Evolutionary conservation across 2,113 vertebrate species (phyloP), one percentile per base, ranked within the genome.

Genomic region (Eira barbara): DNA sequence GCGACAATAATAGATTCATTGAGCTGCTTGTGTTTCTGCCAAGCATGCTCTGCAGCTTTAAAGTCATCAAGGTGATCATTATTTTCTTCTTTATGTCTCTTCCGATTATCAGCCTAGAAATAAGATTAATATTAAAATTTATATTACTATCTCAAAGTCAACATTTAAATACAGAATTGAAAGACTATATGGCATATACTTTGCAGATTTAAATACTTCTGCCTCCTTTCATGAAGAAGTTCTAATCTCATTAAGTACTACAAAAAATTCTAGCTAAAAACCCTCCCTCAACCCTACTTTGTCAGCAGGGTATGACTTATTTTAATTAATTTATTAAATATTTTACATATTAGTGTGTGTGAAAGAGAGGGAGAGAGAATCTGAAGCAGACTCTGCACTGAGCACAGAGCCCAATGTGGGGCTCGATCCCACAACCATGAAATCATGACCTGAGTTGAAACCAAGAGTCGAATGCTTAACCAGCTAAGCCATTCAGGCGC

Each of bases 1-100:
- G 99, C 99, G 34, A 99, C 99, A 3, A 99, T 99, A 45, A 99
- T 99, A 39, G 99, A 99, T 82, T 99, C 99, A 0, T 99, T 99
- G 96, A 99, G 99, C 96, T 99, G 99, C 59, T 99, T 99, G 98
- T 99, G 99, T 83, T 99, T 99, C 98, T 98, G 99, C 99, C 99
- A 99, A 25, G 99, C 99, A n/a, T 99, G 91, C 13, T 99, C 99
- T 15, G 99, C 99, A 6, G 99, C 99, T 52, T 97, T 98, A 20
- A 98, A 98, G 98, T 99, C 99, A 57, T 99, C 99, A 8, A 99
- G 98, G 55, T 99, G 99, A 96, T 99, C 99, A 0, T 99, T 99
- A 12, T 99, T 99, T 98, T 99, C 99, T 93, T 99, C 99, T 97
- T 99, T 99, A 97, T 99, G 99, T 18, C 99, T 99, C 97, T 99